Evolutionary conservation across 2,888 invertebrate genomes (phyloP).

Genomic region (Himalopsyche anomala): DNA sequence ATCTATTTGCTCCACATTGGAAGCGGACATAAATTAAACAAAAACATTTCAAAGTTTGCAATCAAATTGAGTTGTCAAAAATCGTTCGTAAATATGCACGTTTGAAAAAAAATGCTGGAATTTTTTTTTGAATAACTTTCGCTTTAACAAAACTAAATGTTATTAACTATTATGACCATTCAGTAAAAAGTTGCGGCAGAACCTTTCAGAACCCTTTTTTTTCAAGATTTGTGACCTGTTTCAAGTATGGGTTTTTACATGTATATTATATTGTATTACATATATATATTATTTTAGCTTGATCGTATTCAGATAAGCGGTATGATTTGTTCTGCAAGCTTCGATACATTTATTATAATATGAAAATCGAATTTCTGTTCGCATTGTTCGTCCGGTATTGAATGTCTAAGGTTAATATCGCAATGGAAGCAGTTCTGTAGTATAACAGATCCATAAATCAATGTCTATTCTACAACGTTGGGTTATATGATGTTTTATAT

Average conservation of each 20-base stretch:
- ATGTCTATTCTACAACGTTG: not conserved
- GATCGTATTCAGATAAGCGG: not conserved
- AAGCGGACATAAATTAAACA: too few relatives aligned
- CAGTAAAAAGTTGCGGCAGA: not conserved
- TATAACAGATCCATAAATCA: constrained; percentile 23
- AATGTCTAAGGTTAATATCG: constrained; percentile 17
- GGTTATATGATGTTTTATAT: not conserved
- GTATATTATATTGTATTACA: not conserved
- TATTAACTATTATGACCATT: not conserved
- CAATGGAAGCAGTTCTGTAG: not conserved
- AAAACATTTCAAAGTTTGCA: too few relatives aligned
- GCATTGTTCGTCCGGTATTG: constrained; percentile 17
- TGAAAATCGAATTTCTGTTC: constrained; percentile 20
- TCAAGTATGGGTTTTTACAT: not conserved
- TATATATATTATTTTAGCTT: not conserved
- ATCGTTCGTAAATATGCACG: too few relatives aligned
- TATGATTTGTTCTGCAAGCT: constrained; percentile 4
- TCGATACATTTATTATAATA: constrained; percentile 26
- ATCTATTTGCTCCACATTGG: too few relatives aligned
- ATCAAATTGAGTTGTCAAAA: too few relatives aligned
- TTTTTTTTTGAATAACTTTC: not conserved
- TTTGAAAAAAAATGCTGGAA: too few relatives aligned
- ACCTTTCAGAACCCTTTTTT: not conserved
- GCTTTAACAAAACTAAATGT: not conserved
- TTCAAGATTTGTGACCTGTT: not conserved